A percentile compares a stretch with the other conserved stretches of the same genome.
phyloP scores from a whole-genome alignment of 1,140 invertebrate species.

The Drosophila persimilis region DNA sequence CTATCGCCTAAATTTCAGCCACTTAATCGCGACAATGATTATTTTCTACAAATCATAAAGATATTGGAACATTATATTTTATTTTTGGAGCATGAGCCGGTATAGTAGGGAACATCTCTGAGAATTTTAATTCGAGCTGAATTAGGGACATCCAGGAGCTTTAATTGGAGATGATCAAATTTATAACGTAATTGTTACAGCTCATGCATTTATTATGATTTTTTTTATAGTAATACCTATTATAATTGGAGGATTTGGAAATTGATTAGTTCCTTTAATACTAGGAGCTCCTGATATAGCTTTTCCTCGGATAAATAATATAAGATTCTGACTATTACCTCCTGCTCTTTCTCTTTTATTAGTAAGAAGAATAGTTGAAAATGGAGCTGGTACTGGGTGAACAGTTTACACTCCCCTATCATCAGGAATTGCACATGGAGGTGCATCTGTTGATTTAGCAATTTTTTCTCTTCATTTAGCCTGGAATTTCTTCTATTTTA shows the following conservation, averaged over 20 bases:
- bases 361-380: slow-evolving; percentile 70
- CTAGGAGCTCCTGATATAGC: slow-evolving; percentile 89
- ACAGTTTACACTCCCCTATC: slow-evolving; percentile 88
- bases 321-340: slow-evolving; percentile 89
- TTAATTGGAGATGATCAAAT: slow-evolving; percentile 88
- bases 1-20: slow-evolving; percentile 84
- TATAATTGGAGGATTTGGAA: slow-evolving; percentile 84
- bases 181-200: slow-evolving; percentile 89
- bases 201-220: slow-evolving; percentile 85
- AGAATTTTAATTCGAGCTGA: slow-evolving; percentile 88
- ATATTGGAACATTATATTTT: slow-evolving; percentile 90
- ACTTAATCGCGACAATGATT: slow-evolving; percentile 85
- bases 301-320: slow-evolving; percentile 90
- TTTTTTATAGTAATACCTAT: too few species aligned
- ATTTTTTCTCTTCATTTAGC: too few species aligned
- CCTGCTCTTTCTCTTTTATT: slow-evolving; percentile 85
- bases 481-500: too few species aligned
- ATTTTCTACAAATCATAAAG: slow-evolving; percentile 90
- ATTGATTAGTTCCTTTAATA: slow-evolving; percentile 90
- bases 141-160: slow-evolving; percentile 85
- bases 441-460: slow-evolving; percentile 83
- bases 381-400: slow-evolving; percentile 87
- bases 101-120: slow-evolving; percentile 85
- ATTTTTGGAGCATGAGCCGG: slow-evolving; percentile 88
- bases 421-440: slow-evolving; percentile 84